Base-by-base conservation (phyloP, 2,113 vertebrate genomes). In the Ibidorhyncha struthersii region DNA sequence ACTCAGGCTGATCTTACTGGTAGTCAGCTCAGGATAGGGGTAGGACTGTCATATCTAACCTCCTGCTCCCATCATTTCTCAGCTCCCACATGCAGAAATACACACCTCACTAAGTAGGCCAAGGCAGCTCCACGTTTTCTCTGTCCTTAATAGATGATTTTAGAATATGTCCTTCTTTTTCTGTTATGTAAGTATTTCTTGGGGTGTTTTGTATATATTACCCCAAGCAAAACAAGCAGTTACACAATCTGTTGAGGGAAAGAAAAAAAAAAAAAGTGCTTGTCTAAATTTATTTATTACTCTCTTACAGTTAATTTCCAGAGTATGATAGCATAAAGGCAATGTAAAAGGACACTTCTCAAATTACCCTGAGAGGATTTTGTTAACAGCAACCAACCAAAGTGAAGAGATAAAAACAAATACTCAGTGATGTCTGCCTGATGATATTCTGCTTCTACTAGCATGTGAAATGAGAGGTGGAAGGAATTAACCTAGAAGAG, bases 401-500 rank as follows among this genome's bases (percentile, higher is more conserved):
- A 95, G 38, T 93, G 83, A 95, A 83, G 63, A 89, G 85, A 89
- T 27, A 96, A 86, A 97, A 92, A 86, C 90, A 96, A 93, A 97
- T 92, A 93, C 59, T 83, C 76, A 30, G 38, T 83, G 92, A 83
- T 86, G 76, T 86, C 79, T 95, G 79, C 71, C 90, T 94, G 90
- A 89, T 93, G 79, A 94, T 77, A 92, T 92, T 90, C 63, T 93
- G n/a, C 71, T 88, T 90, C 88, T 95, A 40, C 78, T 73, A 90
- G 61, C 58, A 85, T 80, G 78, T 88, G 90, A 94, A 96, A 93
- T 76, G 79, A 91, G 90, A 96, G 81, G 90, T 90, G 93, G 76
- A 97, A 95, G 67, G 71, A 95, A 97, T 94, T 92, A 97, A 94
- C 90, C 95, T 92, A 86, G 87, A 94, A 93, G 59, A 92, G 53